Base-by-base conservation (phyloP, 2,888 invertebrate species). In the Sepioteuthis lessoniana region DNA sequence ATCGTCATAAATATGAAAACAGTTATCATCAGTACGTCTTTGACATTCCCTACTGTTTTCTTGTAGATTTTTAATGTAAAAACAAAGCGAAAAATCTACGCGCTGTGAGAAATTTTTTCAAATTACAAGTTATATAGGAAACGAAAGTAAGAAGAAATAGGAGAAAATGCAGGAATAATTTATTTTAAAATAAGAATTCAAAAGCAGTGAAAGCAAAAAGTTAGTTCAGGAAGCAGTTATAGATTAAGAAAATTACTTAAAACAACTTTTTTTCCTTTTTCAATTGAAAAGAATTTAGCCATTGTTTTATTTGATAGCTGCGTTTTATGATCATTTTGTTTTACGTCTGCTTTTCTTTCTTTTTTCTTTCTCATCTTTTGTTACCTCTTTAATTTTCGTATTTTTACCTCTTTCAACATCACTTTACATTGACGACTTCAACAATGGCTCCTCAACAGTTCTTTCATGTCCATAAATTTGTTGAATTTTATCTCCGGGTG, bases 401-500 rank as follows among this genome's bases (percentile, higher is more conserved):
- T 76, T 76, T 76, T 76, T 76, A 76, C n/a, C 76, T 76, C 76
- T 35, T 76, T 76, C n/a, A 76, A 76, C 47, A 47, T 92, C 92
- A 31, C 35, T 92, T 92, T 92, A 42, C 92, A n/a, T 92, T 92
- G 92, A 92, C 47, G 92, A 47, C 92, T 92, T 42, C 31, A 42
- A 47, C 46, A 92, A 92, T 92, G 92, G 47, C 46, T 47, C 35
- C 47, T 92, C 92, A 92, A 92, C 46, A 47, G 92, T 47, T 92
- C 92, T 47, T 38, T n/a, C 19, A 47, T 16, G 92, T 42, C 47
- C 92, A 92, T 92, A 92, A 92, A 92, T 47, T 92, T 92, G 46
- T 92, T 46, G 92, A 92, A 47, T 47, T 92, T 92, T 92, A 92
- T 92, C 92, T 92, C n/a, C n/a, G 92, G 47, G 47, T 31, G 28